These are phyloP conservation scores for Iphiclides podalirius DNA, from an alignment of 2,888 invertebrate genomes.

Conservation along the genomic window DNA sequence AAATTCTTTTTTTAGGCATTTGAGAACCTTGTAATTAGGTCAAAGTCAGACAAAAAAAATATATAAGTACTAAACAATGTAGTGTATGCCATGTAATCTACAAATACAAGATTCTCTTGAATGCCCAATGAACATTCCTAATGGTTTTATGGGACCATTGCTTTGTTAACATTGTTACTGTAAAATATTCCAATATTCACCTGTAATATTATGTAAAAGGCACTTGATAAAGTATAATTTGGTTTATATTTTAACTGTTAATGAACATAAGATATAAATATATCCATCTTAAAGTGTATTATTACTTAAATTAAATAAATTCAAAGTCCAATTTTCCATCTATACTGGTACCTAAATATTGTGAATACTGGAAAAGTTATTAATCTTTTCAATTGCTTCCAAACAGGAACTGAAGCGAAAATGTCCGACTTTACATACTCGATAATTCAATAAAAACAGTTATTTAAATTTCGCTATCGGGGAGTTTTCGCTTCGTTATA, in stretches of 20 bases:
- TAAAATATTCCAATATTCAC: constrained; percentile 70
- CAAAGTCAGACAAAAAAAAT: neutral
- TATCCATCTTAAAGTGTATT: too few relatives aligned
- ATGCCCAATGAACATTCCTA: constrained; percentile 57
- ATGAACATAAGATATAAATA: too few relatives aligned
- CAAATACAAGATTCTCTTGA: constrained; percentile 41
- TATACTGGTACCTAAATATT: neutral
- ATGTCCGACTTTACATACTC: neutral
- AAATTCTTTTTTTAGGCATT: constrained; percentile 55
- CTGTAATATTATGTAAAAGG: constrained; percentile 11
- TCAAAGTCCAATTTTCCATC: neutral
- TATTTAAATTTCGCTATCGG: too few relatives aligned
- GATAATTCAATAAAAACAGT: too few relatives aligned
- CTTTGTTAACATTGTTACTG: constrained; percentile 38
- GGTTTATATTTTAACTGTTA: too few relatives aligned
- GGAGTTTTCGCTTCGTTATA: constrained; percentile 5
- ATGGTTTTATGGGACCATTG: constrained; percentile 63
- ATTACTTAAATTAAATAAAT: too few relatives aligned
- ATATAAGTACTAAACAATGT: too few relatives aligned
- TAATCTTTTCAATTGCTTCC: constrained; percentile 26
- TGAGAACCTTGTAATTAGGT: constrained; percentile 26
- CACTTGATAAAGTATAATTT: neutral
- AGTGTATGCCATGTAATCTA: neutral
- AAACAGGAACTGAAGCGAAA: constrained; percentile 27
- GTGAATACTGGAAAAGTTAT: constrained; percentile 57